These are phyloP conservation scores for Phenacoccus solenopsis DNA, from an alignment of 1,140 invertebrate genomes.

Conservation along the genomic window DNA sequence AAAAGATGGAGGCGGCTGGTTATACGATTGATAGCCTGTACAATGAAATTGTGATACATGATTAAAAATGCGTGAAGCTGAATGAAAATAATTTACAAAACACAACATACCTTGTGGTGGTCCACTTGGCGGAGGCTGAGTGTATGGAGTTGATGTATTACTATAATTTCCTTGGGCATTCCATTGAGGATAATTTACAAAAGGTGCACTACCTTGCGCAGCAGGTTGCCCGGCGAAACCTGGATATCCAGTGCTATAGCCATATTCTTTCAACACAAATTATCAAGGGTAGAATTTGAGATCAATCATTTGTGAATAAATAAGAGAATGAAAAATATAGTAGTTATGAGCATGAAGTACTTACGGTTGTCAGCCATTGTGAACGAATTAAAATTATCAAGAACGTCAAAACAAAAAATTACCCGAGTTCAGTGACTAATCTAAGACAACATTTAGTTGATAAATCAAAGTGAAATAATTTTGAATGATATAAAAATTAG, in stretches of 20 bases:
- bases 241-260: background rate
- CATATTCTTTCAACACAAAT: background rate
- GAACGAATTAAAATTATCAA: too few species aligned
- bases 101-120: constrained; percentile 5
- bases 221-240: background rate
- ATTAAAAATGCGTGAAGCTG: too few species aligned
- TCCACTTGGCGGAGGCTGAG: background rate
- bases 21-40: background rate
- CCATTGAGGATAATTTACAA: constrained; percentile 11
- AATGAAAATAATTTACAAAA: too few species aligned
- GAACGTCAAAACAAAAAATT: too few species aligned
- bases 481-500: too few species aligned
- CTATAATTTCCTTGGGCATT: background rate
- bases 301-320: background rate
- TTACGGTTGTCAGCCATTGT: background rate
- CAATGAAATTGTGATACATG: background rate
- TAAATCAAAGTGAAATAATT: too few species aligned
- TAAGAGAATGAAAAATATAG: background rate
- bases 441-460: too few species aligned
- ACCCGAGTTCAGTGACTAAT: too few species aligned
- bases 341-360: background rate
- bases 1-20: background rate
- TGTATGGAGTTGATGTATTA: background rate
- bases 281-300: background rate
- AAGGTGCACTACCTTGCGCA: background rate